Conservation (phyloP, 2,888 invertebrate genomes). For the Ramazzottius varieornatus region DNA sequence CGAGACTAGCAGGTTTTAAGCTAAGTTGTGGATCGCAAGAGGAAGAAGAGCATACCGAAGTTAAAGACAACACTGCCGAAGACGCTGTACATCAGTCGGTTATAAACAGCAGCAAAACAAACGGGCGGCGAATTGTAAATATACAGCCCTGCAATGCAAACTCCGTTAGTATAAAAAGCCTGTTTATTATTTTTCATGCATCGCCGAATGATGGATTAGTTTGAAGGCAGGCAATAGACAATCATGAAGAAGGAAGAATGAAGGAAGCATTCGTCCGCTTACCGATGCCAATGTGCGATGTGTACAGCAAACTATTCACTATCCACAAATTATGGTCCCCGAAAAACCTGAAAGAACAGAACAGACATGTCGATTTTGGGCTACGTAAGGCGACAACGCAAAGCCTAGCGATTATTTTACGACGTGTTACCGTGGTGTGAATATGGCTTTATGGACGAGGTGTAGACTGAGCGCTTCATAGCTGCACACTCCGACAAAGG, state of each 20-base stretch:
- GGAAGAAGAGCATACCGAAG: constrained; percentile 36
- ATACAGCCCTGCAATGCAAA: constrained; percentile 43
- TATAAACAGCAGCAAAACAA: constrained; percentile 32
- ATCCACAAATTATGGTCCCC: not conserved
- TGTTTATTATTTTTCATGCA: too few relatives aligned
- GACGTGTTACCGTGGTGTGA: not conserved
- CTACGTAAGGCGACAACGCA: not conserved
- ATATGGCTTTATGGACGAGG: not conserved
- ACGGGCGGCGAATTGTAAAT: constrained; percentile 53
- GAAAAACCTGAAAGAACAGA: not conserved
- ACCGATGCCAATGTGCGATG: constrained; percentile 1
- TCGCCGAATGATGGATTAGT: not conserved
- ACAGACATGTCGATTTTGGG: too few relatives aligned
- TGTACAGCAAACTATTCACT: not conserved
- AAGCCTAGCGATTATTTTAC: not conserved
- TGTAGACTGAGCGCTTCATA: not conserved
- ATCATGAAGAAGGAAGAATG: not conserved
- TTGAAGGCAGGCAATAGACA: not conserved
- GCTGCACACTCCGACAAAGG: not conserved
- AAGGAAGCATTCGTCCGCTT: not conserved
- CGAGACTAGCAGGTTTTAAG: too few relatives aligned
- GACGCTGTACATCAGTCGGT: constrained; percentile 35
- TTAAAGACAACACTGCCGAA: constrained; percentile 44
- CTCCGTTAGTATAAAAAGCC: too few relatives aligned
- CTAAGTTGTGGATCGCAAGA: too few relatives aligned